Evolutionary conservation across 2,888 invertebrate genomes (phyloP).

Genomic region (Epiblema foenella): DNA sequence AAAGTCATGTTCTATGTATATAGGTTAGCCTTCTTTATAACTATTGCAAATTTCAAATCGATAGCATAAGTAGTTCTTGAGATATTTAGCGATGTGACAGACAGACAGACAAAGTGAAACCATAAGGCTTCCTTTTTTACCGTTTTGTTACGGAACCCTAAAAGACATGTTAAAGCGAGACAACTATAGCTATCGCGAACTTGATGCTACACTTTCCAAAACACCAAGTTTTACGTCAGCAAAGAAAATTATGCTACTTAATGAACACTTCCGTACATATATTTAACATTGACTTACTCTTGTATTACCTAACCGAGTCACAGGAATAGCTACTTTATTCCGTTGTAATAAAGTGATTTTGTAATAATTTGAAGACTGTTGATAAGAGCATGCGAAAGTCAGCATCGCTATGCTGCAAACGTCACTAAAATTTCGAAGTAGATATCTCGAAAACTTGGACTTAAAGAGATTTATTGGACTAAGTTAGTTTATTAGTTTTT

Average conservation of each 20-base stretch:
- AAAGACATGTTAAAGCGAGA: no score
- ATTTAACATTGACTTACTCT: not conserved
- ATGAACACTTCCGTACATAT: not conserved
- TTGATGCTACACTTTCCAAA: not conserved
- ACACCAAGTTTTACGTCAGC: not conserved
- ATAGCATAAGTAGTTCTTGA: no score
- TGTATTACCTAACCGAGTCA: not conserved
- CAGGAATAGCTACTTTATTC: not conserved
- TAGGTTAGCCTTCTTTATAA: no score
- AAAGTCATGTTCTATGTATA: no score
- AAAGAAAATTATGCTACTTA: constrained; percentile 1
- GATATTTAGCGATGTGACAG: no score
- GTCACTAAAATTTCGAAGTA: constrained; percentile 13
- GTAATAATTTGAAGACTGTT: not conserved
- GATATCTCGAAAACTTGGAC: constrained; percentile 14
- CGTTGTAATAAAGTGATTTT: not conserved
- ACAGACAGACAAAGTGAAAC: no score
- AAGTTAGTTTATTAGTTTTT: constrained; percentile 12
- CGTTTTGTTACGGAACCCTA: no score
- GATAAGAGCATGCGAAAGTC: not conserved
- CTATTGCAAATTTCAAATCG: no score
- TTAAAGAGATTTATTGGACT: constrained; percentile 8
- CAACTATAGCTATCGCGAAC: no score
- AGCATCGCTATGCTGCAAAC: not conserved
- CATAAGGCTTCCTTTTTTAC: no score